phyloP scores from a whole-genome alignment of 2,113 vertebrate species.

The Peucedramus taeniatus region DNA sequence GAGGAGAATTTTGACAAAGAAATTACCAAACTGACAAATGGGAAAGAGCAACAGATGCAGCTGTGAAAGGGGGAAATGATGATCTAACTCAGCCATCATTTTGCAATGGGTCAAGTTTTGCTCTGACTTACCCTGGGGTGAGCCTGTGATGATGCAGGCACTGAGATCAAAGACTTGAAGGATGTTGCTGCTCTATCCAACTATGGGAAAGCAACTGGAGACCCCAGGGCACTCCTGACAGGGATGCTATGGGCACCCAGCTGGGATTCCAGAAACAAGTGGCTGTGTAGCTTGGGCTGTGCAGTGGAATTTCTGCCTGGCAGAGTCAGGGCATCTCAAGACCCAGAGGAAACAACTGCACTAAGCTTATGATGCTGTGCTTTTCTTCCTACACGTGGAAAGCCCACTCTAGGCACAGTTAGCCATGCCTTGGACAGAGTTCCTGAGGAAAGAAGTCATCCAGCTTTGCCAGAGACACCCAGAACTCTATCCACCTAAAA shows the following conservation, averaged over 20 bases:
- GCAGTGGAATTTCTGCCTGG: not conserved
- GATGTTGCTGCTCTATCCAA: not conserved
- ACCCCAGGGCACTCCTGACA: accelerated
- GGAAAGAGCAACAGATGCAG: not conserved
- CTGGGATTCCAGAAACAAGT: not conserved
- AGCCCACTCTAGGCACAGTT: not conserved
- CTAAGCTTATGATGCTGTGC: not conserved
- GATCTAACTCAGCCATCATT: not conserved
- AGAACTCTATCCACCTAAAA: not conserved
- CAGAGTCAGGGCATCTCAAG: not conserved
- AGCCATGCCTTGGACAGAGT: not conserved
- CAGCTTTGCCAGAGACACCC: not conserved
- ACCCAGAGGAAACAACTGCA: not conserved
- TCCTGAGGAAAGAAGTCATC: not conserved
- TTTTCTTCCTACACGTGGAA: not conserved
- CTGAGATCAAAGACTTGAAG: not conserved
- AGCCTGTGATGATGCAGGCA: not conserved
- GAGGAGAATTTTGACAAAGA: not conserved
- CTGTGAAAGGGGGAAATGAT: not conserved
- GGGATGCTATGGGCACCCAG: not conserved
- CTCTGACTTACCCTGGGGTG: not conserved
- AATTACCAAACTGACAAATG: not conserved
- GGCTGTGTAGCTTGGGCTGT: not conserved
- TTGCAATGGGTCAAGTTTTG: not conserved
- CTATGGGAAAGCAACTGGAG: not conserved